These are phyloP conservation scores for Thymelicus acteon DNA, from an alignment of 2,888 invertebrate genomes.

Conservation along the genomic window DNA sequence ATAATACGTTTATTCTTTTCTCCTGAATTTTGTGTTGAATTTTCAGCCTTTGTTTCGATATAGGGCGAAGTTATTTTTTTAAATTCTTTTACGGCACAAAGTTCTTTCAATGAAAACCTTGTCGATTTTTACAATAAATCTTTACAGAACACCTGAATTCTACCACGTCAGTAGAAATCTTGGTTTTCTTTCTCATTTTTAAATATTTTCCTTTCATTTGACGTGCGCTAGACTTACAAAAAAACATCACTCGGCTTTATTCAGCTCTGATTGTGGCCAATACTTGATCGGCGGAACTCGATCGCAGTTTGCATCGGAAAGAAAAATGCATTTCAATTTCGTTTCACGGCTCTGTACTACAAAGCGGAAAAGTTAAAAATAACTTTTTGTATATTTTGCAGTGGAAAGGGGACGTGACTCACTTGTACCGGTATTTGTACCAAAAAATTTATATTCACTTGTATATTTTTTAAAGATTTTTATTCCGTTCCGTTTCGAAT, in stretches of 20 bases:
- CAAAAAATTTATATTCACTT: not conserved
- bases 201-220: slow-evolving; percentile 9
- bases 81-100: no score
- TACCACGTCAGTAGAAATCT: no score
- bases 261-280: slow-evolving; percentile 27
- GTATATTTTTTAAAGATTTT: not conserved
- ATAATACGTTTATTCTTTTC: no score
- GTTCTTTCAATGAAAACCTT: no score
- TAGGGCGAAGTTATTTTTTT: no score
- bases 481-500: not conserved
- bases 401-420: not conserved
- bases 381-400: slow-evolving; percentile 6
- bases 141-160: no score
- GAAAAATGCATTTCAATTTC: slow-evolving; percentile 32
- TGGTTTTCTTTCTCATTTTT: slow-evolving; percentile 1
- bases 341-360: slow-evolving; percentile 8
- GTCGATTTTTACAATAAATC: no score
- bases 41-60: no score
- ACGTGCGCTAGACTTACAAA: slow-evolving; percentile 23
- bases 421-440: not conserved
- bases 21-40: no score
- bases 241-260: slow-evolving; percentile 23
- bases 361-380: slow-evolving; percentile 27
- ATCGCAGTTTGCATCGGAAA: slow-evolving; percentile 22
- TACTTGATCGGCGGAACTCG: slow-evolving; percentile 21